phyloP scores from a whole-genome alignment of 2,797 vertebrate genomes.

The Danio tinwini region DNA sequence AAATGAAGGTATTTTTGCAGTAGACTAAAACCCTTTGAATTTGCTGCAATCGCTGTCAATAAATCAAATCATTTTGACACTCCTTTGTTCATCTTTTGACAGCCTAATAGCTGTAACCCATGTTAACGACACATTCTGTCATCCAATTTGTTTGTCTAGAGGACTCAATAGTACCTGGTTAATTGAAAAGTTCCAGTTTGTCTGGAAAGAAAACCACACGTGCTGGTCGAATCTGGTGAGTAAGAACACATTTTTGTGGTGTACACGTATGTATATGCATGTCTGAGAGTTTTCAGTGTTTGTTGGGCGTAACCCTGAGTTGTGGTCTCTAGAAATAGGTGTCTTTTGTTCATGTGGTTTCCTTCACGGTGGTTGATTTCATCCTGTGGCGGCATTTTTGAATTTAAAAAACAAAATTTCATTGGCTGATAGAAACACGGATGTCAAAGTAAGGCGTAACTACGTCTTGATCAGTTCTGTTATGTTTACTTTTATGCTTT shows the following conservation, averaged over 20 bases:
- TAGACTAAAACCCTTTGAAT: background rate
- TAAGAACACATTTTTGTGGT: conserved; percentile 8
- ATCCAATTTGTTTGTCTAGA: background rate
- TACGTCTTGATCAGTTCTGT: background rate
- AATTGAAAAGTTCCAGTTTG: background rate
- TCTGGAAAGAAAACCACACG: conserved; percentile 13
- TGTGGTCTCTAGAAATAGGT: conserved; percentile 36
- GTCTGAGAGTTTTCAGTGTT: background rate
- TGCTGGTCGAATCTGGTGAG: background rate
- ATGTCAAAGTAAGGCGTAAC: background rate
- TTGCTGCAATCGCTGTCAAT: background rate
- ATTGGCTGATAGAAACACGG: conserved; percentile 5
- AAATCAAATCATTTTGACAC: background rate
- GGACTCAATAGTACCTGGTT: background rate
- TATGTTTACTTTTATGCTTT: background rate
- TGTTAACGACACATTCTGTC: background rate
- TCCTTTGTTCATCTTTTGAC: background rate
- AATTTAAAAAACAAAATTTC: conserved; percentile 23
- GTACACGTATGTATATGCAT: conserved; percentile 21
- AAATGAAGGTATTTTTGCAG: background rate
- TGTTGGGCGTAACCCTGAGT: conserved; percentile 31
- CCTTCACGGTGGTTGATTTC: conserved; percentile 6
- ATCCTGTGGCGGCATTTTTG: conserved; percentile 48
- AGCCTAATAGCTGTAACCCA: background rate
- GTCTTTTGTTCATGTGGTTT: conserved; percentile 43